Evolutionary conservation across 1,140 invertebrate genomes (phyloP).

Genomic region (Heliconius nattereri): DNA sequence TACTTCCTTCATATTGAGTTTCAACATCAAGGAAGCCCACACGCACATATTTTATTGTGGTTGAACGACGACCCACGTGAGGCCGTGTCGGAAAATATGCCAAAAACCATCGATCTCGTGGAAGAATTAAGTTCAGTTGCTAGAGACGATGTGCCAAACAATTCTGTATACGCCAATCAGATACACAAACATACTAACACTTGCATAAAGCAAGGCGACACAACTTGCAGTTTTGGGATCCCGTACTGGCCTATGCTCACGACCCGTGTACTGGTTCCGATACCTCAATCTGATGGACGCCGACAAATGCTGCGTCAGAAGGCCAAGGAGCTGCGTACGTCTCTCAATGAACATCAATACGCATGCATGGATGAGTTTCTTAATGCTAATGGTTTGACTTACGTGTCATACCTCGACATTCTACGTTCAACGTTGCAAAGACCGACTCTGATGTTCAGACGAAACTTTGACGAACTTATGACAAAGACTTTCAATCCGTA

Average conservation of each 20-base stretch:
- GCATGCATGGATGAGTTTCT: constrained; percentile 52
- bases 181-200: constrained; percentile 65
- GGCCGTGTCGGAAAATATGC: constrained; percentile 59
- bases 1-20: constrained; percentile 61
- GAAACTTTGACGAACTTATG: constrained; percentile 54
- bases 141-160: constrained; percentile 47
- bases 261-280: constrained; percentile 55
- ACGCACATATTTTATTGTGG: constrained; percentile 61
- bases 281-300: constrained; percentile 52
- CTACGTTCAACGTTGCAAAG: constrained; percentile 56
- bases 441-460: constrained; percentile 51
- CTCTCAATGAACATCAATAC: constrained; percentile 49
- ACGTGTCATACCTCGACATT: constrained; percentile 55
- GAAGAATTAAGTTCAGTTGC: constrained; percentile 54
- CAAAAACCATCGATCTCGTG: constrained; percentile 54
- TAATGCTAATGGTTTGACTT: constrained; percentile 50
- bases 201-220: constrained; percentile 56
- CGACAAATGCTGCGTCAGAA: constrained; percentile 51
- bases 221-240: constrained; percentile 59
- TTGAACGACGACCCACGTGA: constrained; percentile 57
- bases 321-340: constrained; percentile 49
- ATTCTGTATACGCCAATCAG: constrained; percentile 27
- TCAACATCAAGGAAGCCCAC: constrained; percentile 59
- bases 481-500: constrained; percentile 64
- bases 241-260: constrained; percentile 58